Percentiles rank a stretch among this genome's conserved stretches.
phyloP scores from a whole-genome alignment of 2,113 vertebrate species.

The Salvelinus sp. region DNA sequence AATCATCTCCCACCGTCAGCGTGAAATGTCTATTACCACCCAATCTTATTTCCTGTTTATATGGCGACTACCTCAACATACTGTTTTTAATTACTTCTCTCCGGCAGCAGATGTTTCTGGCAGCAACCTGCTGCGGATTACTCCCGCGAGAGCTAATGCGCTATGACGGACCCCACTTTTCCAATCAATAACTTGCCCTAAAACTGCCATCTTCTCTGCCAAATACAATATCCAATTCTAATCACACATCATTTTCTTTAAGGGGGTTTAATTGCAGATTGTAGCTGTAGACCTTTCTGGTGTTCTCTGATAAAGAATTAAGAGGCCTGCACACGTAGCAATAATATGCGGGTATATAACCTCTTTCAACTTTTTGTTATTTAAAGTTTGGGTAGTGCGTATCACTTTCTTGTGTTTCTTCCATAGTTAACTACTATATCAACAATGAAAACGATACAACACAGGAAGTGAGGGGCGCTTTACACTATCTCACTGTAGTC shows the following conservation, averaged over 20 bases:
- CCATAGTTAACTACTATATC: too few species aligned
- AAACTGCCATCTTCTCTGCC: slow-evolving; percentile 70
- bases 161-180: slow-evolving; percentile 81
- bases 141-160: slow-evolving; percentile 80
- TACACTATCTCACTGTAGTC: slow-evolving; percentile 32
- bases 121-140: slow-evolving; percentile 78
- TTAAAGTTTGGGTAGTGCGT: too few species aligned
- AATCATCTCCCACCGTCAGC: slow-evolving; percentile 68
- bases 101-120: slow-evolving; percentile 76
- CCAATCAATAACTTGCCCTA: slow-evolving; percentile 82
- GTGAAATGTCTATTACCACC: slow-evolving; percentile 71
- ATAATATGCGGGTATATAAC: not conserved
- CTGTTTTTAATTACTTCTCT: slow-evolving; percentile 81
- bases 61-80: slow-evolving; percentile 78
- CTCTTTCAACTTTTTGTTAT: too few species aligned
- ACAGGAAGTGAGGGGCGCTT: slow-evolving; percentile 73
- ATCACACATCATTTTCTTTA: slow-evolving; percentile 74
- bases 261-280: slow-evolving; percentile 68
- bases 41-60: slow-evolving; percentile 77
- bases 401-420: too few species aligned
- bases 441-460: not conserved
- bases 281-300: slow-evolving; percentile 54
- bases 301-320: slow-evolving; percentile 30
- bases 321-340: slow-evolving; percentile 15
- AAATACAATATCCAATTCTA: slow-evolving; percentile 68